Evolutionary conservation across 2,888 invertebrate species (phyloP).

Genomic region (Drosophila ezoana): DNA sequence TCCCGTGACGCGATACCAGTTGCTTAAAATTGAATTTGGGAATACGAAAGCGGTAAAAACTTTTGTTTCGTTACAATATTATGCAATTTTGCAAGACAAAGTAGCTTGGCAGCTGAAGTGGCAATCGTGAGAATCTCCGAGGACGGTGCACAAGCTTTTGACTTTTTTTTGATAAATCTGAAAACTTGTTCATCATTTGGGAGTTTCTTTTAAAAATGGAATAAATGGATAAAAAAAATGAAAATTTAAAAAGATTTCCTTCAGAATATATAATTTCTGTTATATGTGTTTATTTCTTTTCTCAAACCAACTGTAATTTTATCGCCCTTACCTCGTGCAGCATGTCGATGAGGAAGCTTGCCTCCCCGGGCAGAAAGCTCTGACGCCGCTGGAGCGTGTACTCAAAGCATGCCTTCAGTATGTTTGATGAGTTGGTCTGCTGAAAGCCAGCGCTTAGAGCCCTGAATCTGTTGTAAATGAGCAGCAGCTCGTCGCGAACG

Average conservation of each 20-base stretch:
- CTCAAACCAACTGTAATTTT: neutral
- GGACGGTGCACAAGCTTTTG: constrained; percentile 3
- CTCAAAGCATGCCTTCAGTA: constrained; percentile 83
- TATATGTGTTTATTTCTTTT: too few species aligned
- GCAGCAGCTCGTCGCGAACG: constrained; percentile 87
- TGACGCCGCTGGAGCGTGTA: constrained; percentile 81
- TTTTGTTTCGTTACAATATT: constrained; percentile 12
- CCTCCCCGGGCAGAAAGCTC: constrained; percentile 84
- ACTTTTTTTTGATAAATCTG: constrained; percentile 6
- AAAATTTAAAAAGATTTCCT: neutral
- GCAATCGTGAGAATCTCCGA: constrained; percentile 23
- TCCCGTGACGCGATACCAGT: constrained; percentile 22
- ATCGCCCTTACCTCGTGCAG: constrained; percentile 82
- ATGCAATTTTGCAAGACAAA: constrained; percentile 18
- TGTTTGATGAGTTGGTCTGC: constrained; percentile 84
- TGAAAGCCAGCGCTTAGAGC: constrained; percentile 84
- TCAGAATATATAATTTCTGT: neutral
- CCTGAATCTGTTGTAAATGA: constrained; percentile 87
- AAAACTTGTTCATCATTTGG: neutral
- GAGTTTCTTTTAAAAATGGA: neutral
- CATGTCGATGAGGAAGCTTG: constrained; percentile 84
- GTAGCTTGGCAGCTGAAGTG: constrained; percentile 17
- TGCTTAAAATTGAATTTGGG: constrained; percentile 50
- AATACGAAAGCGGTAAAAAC: constrained; percentile 18
- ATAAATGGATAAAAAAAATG: neutral